These are phyloP conservation scores for Lithophane ornitopus DNA, from an alignment of 2,888 invertebrate genomes.

Conservation along the genomic window DNA sequence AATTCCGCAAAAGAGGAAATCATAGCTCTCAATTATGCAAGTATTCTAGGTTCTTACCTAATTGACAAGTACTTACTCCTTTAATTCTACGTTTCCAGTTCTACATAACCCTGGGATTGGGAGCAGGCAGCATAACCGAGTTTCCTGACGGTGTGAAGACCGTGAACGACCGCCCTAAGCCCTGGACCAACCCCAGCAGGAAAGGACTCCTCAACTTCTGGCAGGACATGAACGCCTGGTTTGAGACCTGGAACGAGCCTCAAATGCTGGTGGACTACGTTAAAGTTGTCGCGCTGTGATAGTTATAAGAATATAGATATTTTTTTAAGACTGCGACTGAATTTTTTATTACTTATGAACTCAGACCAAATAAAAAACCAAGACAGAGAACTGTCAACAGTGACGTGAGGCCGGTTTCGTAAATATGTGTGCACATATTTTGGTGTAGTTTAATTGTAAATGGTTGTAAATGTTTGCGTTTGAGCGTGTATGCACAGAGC, in stretches of 20 bases:
- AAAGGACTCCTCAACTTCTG: conserved; percentile 92
- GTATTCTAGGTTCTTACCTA: not conserved
- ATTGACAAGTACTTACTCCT: not conserved
- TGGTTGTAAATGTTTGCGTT: no score
- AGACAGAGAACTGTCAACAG: no score
- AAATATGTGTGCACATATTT: no score
- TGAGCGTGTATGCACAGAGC: no score
- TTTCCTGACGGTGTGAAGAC: conserved; percentile 91
- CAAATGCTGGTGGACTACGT: conserved; percentile 91
- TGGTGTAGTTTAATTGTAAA: no score
- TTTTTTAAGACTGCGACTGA: conserved; percentile 33
- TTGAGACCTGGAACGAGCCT: conserved; percentile 90
- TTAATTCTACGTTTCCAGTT: conserved; percentile 85
- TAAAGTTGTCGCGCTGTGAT: conserved; percentile 89
- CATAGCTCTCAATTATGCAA: not conserved
- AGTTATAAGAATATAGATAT: not conserved
- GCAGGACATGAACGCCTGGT: conserved; percentile 90
- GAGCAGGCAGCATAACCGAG: conserved; percentile 92
- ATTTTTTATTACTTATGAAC: conserved; percentile 1
- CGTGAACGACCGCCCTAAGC: conserved; percentile 86
- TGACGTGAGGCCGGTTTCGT: no score
- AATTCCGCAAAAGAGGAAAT: not conserved
- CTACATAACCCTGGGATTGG: conserved; percentile 92
- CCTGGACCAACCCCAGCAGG: conserved; percentile 92
- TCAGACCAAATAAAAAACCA: no score